These are phyloP conservation scores for Scopus umbretta DNA, from an alignment of 2,113 vertebrate genomes.

Conservation along the genomic window DNA sequence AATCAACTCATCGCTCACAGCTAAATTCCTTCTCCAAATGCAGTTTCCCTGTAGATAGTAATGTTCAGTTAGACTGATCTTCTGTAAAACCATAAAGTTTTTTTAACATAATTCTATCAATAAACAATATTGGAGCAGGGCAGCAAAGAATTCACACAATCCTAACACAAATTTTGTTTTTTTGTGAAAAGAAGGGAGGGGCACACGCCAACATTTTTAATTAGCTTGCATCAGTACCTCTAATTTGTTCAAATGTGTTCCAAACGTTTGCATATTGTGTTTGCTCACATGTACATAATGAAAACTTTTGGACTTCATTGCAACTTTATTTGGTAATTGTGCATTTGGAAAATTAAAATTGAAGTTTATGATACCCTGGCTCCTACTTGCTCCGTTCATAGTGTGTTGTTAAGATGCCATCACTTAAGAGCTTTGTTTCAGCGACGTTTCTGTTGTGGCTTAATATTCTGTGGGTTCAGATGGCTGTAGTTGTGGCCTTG, in stretches of 20 bases:
- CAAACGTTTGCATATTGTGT: neutral
- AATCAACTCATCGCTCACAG: constrained; percentile 77
- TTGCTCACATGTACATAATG: neutral
- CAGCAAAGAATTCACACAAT: neutral
- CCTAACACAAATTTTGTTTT: neutral
- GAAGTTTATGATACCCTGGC: neutral
- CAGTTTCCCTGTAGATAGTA: constrained; percentile 61
- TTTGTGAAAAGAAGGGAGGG: neutral
- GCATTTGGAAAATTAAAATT: neutral
- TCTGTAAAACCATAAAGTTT: constrained; percentile 22
- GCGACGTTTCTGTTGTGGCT: neutral
- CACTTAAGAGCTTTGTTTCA: neutral
- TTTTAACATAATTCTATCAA: neutral
- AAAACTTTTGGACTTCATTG: neutral
- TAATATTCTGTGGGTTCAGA: neutral
- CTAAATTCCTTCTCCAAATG: constrained; percentile 68
- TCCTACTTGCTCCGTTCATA: neutral
- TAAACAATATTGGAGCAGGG: neutral
- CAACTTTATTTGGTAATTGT: neutral
- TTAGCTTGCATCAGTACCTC: neutral
- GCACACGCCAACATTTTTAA: neutral
- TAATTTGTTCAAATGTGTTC: neutral
- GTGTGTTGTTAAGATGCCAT: neutral
- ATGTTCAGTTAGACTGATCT: constrained; percentile 45
- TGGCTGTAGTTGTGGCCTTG: neutral